A percentile compares a stretch with the other conserved stretches of the same genome.
phyloP scores from a whole-genome alignment of 2,888 invertebrate genomes.

The Tenthredo scrophulariae region DNA sequence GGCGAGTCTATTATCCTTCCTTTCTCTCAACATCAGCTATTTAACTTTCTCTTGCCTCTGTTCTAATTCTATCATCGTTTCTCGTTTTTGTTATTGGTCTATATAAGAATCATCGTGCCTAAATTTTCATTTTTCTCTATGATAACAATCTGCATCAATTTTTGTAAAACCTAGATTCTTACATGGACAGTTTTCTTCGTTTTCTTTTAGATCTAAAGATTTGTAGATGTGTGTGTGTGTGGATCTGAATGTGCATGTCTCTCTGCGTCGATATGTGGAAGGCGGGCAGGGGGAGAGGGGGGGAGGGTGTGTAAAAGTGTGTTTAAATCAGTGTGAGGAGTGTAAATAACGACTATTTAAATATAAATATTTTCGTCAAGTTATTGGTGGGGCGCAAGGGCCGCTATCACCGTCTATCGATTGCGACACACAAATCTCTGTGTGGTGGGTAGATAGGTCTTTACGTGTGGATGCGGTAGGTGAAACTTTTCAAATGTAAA shows the following conservation, averaged over 20 bases:
- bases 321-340: background rate
- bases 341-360: constrained; percentile 50
- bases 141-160: constrained; percentile 59
- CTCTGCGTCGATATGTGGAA: background rate
- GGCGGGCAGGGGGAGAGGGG: background rate
- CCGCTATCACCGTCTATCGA: constrained; percentile 25
- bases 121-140: constrained; percentile 38
- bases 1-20: constrained; percentile 10
- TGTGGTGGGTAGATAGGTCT: background rate
- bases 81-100: constrained; percentile 56
- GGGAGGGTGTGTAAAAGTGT: constrained; percentile 11
- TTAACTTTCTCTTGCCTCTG: constrained; percentile 25
- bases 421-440: constrained; percentile 27
- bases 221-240: background rate
- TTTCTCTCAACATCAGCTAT: constrained; percentile 36
- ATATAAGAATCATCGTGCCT: constrained; percentile 61
- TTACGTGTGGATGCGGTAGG: constrained; percentile 64
- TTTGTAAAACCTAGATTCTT: constrained; percentile 64
- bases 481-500: constrained; percentile 62
- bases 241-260: background rate
- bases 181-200: constrained; percentile 58
- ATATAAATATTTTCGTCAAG: constrained; percentile 44
- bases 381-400: constrained; percentile 8
- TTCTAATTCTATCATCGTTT: constrained; percentile 42
- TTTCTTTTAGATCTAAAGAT: constrained; percentile 38